These are phyloP conservation scores for Ifrita kowaldi DNA, from an alignment of 2,113 vertebrate species.

Conservation along the genomic window DNA sequence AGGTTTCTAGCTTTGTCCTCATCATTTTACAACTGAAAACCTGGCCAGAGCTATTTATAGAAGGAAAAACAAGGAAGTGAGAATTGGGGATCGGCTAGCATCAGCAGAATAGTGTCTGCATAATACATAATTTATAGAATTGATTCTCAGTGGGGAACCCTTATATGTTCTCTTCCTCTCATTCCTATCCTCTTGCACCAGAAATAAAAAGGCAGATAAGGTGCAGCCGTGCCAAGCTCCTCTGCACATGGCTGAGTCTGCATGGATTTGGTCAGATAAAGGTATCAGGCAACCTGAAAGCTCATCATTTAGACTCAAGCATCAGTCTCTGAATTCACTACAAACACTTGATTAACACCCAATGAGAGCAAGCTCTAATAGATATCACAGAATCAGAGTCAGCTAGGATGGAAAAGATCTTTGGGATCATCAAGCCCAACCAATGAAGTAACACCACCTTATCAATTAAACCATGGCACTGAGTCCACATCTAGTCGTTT, in stretches of 20 bases:
- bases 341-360: background rate
- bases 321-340: background rate
- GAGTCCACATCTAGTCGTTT: background rate
- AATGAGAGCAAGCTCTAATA: background rate
- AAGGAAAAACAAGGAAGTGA: conserved; percentile 65
- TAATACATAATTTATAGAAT: conserved; percentile 71
- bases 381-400: background rate
- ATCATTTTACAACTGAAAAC: conserved; percentile 34
- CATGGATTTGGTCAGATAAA: conserved; percentile 47
- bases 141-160: conserved; percentile 54
- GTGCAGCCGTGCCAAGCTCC: background rate
- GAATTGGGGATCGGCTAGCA: conserved; percentile 56
- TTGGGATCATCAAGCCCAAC: background rate
- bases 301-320: conserved; percentile 9
- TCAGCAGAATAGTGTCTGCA: conserved; percentile 57
- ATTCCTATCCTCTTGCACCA: conserved; percentile 25
- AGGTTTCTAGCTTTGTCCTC: conserved; percentile 42
- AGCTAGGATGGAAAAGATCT: background rate
- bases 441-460: background rate
- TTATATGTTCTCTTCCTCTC: conserved; percentile 42
- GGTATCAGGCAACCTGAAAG: background rate
- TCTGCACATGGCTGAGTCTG: conserved; percentile 41
- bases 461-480: background rate
- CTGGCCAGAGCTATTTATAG: conserved; percentile 61
- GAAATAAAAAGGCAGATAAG: conserved; percentile 49